These are phyloP conservation scores for Drosophila persimilis DNA, from an alignment of 1,140 invertebrate genomes.

Conservation along the genomic window DNA sequence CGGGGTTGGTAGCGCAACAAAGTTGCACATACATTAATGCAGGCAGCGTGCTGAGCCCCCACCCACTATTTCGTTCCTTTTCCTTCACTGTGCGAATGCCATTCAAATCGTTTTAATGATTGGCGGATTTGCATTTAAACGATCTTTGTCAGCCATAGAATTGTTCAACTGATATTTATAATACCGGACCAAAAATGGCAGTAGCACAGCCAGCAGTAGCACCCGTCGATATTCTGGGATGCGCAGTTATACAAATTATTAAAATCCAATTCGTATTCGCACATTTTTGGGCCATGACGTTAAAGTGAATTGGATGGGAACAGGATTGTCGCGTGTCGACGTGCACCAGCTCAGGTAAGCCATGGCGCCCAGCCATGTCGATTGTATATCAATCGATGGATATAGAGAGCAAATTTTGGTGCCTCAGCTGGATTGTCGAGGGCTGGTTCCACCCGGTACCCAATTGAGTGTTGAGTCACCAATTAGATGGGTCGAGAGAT, in stretches of 20 bases:
- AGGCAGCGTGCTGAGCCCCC: conserved; percentile 41
- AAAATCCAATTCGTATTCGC: conserved; percentile 34
- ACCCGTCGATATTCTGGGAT: conserved; percentile 26
- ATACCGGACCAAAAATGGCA: conserved; percentile 32
- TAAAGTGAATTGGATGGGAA: conserved; percentile 40
- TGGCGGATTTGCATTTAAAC: conserved; percentile 68
- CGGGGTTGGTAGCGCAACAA: conserved; percentile 33
- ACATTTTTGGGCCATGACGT: conserved; percentile 34
- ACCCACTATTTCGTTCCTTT: background rate
- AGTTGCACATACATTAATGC: conserved; percentile 68
- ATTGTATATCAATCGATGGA: background rate
- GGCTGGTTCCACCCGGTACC: conserved; percentile 8
- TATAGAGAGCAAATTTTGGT: background rate
- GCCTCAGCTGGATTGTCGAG: background rate
- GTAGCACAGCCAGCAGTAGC: conserved; percentile 17
- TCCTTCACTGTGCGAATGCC: conserved; percentile 7
- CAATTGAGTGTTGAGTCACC: conserved; percentile 34
- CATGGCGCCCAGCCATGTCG: conserved; percentile 6
- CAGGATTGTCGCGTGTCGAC: conserved; percentile 36
- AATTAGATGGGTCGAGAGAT: conserved; percentile 32
- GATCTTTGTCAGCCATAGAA: conserved; percentile 35
- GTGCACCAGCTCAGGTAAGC: conserved; percentile 71
- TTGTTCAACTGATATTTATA: conserved; percentile 26
- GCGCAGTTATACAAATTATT: conserved; percentile 52
- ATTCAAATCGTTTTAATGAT: conserved; percentile 71